Conservation (phyloP, 2,888 invertebrate genomes). For the Rhagophthalmus giganteus region DNA sequence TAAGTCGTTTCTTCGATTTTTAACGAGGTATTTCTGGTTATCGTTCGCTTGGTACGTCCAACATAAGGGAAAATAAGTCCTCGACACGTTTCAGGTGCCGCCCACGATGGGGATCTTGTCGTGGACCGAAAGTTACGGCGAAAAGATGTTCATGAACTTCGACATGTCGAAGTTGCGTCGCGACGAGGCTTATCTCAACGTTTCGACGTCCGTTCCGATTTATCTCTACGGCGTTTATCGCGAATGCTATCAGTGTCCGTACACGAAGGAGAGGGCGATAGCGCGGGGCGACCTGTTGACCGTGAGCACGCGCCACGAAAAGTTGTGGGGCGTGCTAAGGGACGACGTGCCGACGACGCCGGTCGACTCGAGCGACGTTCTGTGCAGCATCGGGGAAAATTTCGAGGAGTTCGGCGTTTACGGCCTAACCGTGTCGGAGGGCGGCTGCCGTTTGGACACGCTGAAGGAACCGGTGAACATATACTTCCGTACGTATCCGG, state of each 20-base stretch:
- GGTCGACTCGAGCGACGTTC: slow-evolving; percentile 42
- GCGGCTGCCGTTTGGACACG: slow-evolving; percentile 60
- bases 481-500: slow-evolving; percentile 65
- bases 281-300: slow-evolving; percentile 5
- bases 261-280: slow-evolving; percentile 18
- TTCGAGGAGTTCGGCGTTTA: slow-evolving; percentile 76
- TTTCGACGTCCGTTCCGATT: slow-evolving; percentile 50
- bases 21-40: no score
- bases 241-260: slow-evolving; percentile 62
- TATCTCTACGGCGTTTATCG: slow-evolving; percentile 69
- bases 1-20: no score
- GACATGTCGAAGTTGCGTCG: slow-evolving; percentile 63
- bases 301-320: slow-evolving; percentile 25
- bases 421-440: slow-evolving; percentile 60
- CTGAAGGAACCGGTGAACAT: slow-evolving; percentile 69
- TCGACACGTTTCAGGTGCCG: not conserved
- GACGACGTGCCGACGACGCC: slow-evolving; percentile 16
- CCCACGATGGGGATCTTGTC: slow-evolving; percentile 51
- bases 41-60: no score
- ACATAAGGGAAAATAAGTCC: no score
- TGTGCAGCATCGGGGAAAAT: slow-evolving; percentile 63
- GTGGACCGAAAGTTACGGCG: slow-evolving; percentile 64
- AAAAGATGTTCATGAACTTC: slow-evolving; percentile 58
- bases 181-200: slow-evolving; percentile 68
- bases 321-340: slow-evolving; percentile 27